Percentiles rank a stretch among this genome's conserved stretches.
These are phyloP conservation scores for Serranus cabrilla DNA, from an alignment of 2,797 vertebrate genomes.

Conservation along the genomic window DNA sequence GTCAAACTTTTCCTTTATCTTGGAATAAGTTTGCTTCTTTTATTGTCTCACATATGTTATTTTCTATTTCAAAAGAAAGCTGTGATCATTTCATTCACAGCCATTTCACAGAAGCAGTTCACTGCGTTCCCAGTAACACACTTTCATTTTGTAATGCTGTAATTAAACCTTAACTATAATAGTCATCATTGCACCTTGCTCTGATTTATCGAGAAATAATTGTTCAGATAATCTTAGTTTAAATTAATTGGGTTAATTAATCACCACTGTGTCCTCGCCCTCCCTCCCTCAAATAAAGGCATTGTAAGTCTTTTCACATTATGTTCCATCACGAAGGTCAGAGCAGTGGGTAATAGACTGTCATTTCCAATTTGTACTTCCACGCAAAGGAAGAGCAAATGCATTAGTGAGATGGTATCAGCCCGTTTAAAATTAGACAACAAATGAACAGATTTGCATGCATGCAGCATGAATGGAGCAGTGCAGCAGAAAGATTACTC, in stretches of 20 bases:
- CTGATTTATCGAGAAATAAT: constrained; percentile 85
- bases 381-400: constrained; percentile 75
- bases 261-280: constrained; percentile 71
- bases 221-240: constrained; percentile 85
- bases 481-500: constrained; percentile 47
- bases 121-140: constrained; percentile 43
- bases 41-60: constrained; percentile 5
- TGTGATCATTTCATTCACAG: constrained; percentile 13
- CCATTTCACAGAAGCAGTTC: constrained; percentile 14
- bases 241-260: constrained; percentile 88
- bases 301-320: constrained; percentile 79
- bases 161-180: constrained; percentile 82
- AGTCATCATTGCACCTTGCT: constrained; percentile 78
- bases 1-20: background rate
- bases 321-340: constrained; percentile 82
- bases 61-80: constrained; percentile 24
- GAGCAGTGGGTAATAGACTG: constrained; percentile 80
- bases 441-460: constrained; percentile 76
- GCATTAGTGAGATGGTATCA: constrained; percentile 79
- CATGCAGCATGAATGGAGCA: constrained; percentile 43
- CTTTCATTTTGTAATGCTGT: constrained; percentile 68
- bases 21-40: constrained; percentile 17
- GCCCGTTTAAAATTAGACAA: constrained; percentile 78
- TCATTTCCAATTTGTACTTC: constrained; percentile 82
- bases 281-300: constrained; percentile 70